Conservation (phyloP, 2,797 vertebrate genomes). For the Anguilla obscura region DNA sequence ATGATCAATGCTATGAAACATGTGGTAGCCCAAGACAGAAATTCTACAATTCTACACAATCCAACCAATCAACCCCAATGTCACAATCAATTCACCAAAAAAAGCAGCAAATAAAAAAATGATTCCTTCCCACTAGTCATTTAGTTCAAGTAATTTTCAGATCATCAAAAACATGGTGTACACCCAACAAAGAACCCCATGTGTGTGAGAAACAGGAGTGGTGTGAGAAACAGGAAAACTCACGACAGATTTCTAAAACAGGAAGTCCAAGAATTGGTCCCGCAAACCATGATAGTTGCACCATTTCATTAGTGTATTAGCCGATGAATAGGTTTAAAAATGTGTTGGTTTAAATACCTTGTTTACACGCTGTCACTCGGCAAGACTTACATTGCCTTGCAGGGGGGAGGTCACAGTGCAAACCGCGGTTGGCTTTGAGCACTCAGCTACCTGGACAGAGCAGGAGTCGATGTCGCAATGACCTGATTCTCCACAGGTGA, state of each 20-base stretch:
- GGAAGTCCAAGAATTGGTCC: conserved; percentile 38
- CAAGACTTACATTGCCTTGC: conserved; percentile 71
- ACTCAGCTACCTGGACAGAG: conserved; percentile 49
- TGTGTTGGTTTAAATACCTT: conserved; percentile 65
- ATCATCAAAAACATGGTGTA: neutral
- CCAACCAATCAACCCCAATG: neutral
- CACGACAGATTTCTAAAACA: conserved; percentile 30
- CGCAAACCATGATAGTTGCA: neutral
- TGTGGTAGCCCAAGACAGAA: neutral
- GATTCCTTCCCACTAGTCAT: neutral
- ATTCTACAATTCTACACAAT: neutral
- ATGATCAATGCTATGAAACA: neutral
- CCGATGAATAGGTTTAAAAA: conserved; percentile 33
- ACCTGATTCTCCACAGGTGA: neutral
- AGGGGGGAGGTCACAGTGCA: conserved; percentile 59
- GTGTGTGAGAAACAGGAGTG: neutral
- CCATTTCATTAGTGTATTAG: conserved; percentile 29
- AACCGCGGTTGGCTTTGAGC: conserved; percentile 56
- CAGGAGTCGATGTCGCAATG: neutral
- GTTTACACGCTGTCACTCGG: conserved; percentile 73
- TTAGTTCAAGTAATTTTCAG: conserved; percentile 3
- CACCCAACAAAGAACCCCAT: neutral
- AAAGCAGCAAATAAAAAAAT: neutral
- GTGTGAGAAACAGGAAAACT: neutral
- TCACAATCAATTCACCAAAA: neutral